Base-by-base conservation (phyloP, 1,140 invertebrate genomes). In the Heliothis virescens region DNA sequence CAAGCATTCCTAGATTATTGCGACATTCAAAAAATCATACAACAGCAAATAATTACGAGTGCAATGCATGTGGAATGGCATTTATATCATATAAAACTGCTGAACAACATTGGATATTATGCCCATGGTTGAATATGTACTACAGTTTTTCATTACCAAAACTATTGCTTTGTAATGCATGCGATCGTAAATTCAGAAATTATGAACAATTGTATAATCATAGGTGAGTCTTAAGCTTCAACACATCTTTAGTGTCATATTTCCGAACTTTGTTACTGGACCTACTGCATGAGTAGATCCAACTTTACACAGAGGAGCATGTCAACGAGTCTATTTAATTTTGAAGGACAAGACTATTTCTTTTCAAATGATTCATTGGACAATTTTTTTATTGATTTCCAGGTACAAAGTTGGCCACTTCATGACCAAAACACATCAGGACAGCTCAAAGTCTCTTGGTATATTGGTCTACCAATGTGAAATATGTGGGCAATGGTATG, bases 181-280 rank as follows among this genome's bases (percentile, higher is more conserved):
- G 94, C 84, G 92, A 95, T 79, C 86, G 92, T n/a, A 94, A 94
- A 79, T 95, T 95, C 80, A 86, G 87, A 67, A 93, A 90, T 67
- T 94, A 94, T 80, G 92, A 95, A 52, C 92, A 94, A 75, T 82
- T 95, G 15, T 95, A 95, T 79, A 92, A 89, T 79, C 94, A 95
- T 81, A 91, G 93, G 94, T 94, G 83, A 80, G 67, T 59, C 11
- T 18, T 41, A 18, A 62, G 4, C 34, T 9, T 41, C 5, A 41
- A 41, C 5, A 9, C 5, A 41, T 41, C 9, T 41, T 34, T 41
- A 9, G 34, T 41, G 34, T 41, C 5, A 9, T 41, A 9, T 41
- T 41, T 41, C 9, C 5, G 0, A 7, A 41, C 34, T 41, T 41
- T 41, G 34, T 7, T 41, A 41, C 34, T 41, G 34, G 9, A 0